A percentile compares a stretch with the other conserved stretches of the same genome.
Evolutionary conservation across 2,113 vertebrate genomes (phyloP).

Genomic region (Indicator indicator): DNA sequence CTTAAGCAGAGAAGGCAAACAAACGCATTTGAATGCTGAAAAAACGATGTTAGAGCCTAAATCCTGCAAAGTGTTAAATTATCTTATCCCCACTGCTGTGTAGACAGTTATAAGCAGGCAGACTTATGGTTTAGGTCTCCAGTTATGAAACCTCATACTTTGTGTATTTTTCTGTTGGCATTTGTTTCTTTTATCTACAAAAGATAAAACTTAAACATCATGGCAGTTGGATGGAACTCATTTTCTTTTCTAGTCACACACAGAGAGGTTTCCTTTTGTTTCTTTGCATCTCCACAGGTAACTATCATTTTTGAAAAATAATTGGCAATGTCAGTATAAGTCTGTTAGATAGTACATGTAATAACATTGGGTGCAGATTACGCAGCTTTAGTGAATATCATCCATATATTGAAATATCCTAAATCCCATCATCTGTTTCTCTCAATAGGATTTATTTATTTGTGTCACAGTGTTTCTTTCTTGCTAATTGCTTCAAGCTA

Average conservation of each 20-base stretch:
- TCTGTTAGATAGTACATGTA: not conserved
- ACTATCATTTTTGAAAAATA: not conserved
- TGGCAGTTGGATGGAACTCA: not conserved
- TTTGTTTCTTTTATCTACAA: constrained; percentile 21
- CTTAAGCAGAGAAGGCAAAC: constrained; percentile 9
- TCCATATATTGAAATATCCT: constrained; percentile 19
- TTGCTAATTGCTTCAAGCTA: constrained; percentile 72
- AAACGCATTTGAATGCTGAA: not conserved
- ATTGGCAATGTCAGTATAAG: not conserved
- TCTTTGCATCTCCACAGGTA: constrained; percentile 5
- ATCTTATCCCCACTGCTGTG: constrained; percentile 24
- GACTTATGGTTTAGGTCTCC: not conserved
- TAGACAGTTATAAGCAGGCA: not conserved
- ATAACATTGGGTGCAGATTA: not conserved
- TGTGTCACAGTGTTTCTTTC: constrained; percentile 63
- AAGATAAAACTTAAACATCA: constrained; percentile 1
- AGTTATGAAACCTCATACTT: constrained; percentile 48
- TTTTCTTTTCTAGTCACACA: not conserved
- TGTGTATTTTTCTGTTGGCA: constrained; percentile 59
- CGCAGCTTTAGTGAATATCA: not conserved
- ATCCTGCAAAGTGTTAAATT: constrained; percentile 38
- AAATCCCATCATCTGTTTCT: constrained; percentile 60
- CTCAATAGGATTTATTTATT: constrained; percentile 71
- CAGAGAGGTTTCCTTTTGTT: not conserved
- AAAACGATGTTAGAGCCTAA: constrained; percentile 10